Conservation (phyloP, 2,797 vertebrate genomes). For the Remorina albescens region DNA sequence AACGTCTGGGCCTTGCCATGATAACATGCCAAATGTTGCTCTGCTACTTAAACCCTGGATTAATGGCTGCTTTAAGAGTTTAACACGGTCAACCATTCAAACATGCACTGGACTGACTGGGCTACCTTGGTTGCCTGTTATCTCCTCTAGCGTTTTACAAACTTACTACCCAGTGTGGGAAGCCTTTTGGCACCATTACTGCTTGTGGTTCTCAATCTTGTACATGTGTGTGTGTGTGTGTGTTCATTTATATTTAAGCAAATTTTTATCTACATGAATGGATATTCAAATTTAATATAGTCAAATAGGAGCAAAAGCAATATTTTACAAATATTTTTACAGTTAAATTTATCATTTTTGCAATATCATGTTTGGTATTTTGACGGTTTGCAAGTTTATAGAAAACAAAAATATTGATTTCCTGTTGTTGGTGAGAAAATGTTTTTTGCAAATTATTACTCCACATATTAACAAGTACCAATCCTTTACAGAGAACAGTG, state of each 20-base stretch:
- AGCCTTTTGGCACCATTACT: constrained; percentile 38
- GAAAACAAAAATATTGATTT: background rate
- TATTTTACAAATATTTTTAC: background rate
- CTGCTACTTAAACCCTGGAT: constrained; percentile 83
- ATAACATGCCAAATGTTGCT: constrained; percentile 80
- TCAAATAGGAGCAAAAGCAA: constrained; percentile 1
- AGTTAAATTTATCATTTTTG: background rate
- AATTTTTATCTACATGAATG: background rate
- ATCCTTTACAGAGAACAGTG: too few relatives aligned
- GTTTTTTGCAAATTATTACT: background rate
- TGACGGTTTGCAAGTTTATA: background rate
- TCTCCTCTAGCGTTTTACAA: constrained; percentile 73
- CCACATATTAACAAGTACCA: background rate
- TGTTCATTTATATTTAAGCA: background rate
- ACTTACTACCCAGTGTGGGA: constrained; percentile 42
- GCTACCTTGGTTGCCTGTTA: constrained; percentile 72
- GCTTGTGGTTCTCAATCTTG: constrained; percentile 21
- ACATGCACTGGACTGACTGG: constrained; percentile 77
- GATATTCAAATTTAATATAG: constrained; percentile 25
- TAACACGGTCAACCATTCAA: constrained; percentile 84
- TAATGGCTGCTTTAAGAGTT: constrained; percentile 83
- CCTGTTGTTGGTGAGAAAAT: background rate
- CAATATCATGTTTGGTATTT: background rate
- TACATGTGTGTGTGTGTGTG: background rate
- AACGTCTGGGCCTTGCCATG: constrained; percentile 72